These are phyloP conservation scores for Carassius gibelio DNA, from an alignment of 2,113 vertebrate genomes.

Conservation along the genomic window DNA sequence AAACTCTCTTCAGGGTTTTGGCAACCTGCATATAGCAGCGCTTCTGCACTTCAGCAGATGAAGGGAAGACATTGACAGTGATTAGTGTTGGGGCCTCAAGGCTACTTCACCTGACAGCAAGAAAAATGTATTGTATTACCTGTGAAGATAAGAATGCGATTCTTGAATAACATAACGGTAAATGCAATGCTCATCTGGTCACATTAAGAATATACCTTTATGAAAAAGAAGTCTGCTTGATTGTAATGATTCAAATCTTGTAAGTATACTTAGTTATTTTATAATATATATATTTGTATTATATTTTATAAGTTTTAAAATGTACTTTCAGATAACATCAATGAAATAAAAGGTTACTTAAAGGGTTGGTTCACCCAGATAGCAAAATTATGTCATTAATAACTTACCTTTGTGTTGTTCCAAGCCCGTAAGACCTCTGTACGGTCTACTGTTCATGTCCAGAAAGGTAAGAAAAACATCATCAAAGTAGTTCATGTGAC, in stretches of 20 bases:
- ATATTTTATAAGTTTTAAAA: not conserved
- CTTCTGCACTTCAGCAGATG: constrained; percentile 31
- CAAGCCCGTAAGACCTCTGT: too few species aligned
- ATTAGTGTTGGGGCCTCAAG: constrained; percentile 45
- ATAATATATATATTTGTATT: too few species aligned
- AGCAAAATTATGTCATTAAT: too few species aligned
- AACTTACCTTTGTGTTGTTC: too few species aligned
- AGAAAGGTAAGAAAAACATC: too few species aligned
- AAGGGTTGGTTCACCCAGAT: too few species aligned
- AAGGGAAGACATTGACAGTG: constrained; percentile 32
- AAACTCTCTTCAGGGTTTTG: constrained; percentile 39
- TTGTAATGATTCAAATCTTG: not conserved
- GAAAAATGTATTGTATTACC: constrained; percentile 59
- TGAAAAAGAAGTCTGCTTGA: not conserved
- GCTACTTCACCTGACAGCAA: constrained; percentile 54
- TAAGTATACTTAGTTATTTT: not conserved
- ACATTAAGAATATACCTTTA: constrained; percentile 3
- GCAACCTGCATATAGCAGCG: constrained; percentile 29
- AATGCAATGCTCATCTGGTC: not conserved
- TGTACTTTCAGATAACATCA: not conserved
- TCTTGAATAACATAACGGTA: constrained; percentile 4
- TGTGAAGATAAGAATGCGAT: not conserved
- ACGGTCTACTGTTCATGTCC: too few species aligned
- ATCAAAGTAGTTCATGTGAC: too few species aligned
- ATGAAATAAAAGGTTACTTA: not conserved